These are phyloP conservation scores for Tiliacea aurago DNA, from an alignment of 2,888 invertebrate genomes.

Conservation along the genomic window DNA sequence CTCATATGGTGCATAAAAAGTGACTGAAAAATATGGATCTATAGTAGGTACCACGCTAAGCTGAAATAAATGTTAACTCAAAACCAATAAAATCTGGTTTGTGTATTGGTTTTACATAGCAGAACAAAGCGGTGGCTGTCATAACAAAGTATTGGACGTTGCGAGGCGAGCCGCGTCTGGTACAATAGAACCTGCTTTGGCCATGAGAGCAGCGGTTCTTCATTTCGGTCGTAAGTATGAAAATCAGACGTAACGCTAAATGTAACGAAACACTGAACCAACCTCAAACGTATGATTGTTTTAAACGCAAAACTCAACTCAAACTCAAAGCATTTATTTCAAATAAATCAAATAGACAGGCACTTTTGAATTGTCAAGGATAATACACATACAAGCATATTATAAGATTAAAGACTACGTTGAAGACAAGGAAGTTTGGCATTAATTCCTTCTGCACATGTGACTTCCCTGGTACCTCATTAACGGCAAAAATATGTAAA, in stretches of 20 bases:
- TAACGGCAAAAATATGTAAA: too few species aligned
- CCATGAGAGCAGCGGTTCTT: background rate
- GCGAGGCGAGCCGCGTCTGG: background rate
- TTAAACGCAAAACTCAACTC: background rate
- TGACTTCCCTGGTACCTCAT: too few species aligned
- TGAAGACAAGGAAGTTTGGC: too few species aligned
- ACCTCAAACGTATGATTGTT: too few species aligned
- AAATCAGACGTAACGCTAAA: background rate
- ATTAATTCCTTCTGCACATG: too few species aligned
- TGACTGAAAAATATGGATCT: background rate
- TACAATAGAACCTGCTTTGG: background rate
- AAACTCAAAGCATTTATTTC: too few species aligned
- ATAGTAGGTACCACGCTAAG: background rate
- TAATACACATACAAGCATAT: too few species aligned
- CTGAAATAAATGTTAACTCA: background rate
- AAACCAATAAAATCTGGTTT: conserved; percentile 9
- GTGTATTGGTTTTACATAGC: conserved; percentile 6
- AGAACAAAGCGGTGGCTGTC: conserved; percentile 6
- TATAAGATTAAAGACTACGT: too few species aligned
- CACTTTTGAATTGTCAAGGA: too few species aligned
- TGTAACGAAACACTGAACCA: too few species aligned
- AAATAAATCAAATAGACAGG: too few species aligned
- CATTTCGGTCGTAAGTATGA: background rate
- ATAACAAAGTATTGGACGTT: conserved; percentile 19
- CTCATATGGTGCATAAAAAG: background rate